These are phyloP conservation scores for Oxyura jamaicensis DNA, from an alignment of 2,113 vertebrate genomes.

Conservation along the genomic window DNA sequence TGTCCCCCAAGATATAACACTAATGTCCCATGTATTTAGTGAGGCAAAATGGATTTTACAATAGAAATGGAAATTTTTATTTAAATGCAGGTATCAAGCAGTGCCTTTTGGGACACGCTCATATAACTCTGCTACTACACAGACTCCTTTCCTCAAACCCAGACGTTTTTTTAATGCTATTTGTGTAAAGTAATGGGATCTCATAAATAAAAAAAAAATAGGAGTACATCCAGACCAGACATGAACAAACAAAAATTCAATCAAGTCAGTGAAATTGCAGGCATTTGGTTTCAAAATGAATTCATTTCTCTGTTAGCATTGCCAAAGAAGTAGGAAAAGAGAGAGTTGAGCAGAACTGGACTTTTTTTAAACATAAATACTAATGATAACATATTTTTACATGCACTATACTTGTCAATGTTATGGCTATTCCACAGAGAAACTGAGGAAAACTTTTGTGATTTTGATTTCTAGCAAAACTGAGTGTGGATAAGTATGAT, in stretches of 20 bases:
- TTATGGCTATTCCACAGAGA: background rate
- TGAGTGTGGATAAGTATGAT: background rate
- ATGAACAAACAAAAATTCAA: background rate
- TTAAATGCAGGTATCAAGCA: background rate
- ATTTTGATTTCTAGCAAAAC: background rate
- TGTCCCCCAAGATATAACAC: background rate
- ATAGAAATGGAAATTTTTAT: background rate
- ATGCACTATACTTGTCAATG: background rate
- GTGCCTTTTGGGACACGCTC: background rate
- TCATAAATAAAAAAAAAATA: background rate
- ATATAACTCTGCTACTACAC: background rate
- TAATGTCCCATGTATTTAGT: background rate
- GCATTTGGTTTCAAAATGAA: background rate
- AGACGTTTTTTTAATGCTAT: accelerated
- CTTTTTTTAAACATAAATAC: background rate
- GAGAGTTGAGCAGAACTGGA: background rate
- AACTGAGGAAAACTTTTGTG: background rate
- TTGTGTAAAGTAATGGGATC: background rate
- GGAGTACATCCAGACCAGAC: background rate
- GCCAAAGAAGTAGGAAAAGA: background rate
- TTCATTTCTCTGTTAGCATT: background rate
- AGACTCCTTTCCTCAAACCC: background rate
- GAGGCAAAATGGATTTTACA: background rate
- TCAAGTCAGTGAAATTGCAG: background rate
- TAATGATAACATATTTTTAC: background rate